Evolutionary conservation across 2,113 vertebrate species (phyloP).

Genomic region (Mesitornis unicolor): DNA sequence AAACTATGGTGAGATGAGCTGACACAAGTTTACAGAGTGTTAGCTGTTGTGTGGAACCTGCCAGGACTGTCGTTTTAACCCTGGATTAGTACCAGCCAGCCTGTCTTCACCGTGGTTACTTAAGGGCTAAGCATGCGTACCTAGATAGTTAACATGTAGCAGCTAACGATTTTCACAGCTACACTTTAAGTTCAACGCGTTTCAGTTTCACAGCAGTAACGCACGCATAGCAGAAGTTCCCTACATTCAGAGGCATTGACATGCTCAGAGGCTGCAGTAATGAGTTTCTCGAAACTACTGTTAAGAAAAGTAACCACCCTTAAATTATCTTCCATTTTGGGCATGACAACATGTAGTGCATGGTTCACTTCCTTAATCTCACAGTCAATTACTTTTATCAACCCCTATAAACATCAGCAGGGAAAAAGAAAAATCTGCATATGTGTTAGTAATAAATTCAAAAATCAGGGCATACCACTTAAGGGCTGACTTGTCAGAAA

Average conservation of each 20-base stretch:
- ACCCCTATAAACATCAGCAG: background rate
- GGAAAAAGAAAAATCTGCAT: background rate
- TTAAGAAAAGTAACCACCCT: background rate
- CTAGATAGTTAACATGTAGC: background rate
- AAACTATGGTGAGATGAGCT: background rate
- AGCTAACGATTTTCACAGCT: background rate
- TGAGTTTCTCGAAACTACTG: background rate
- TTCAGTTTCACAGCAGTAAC: background rate
- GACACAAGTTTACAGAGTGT: background rate
- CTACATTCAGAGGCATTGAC: background rate
- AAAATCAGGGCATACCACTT: conserved; percentile 37
- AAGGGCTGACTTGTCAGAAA: conserved; percentile 48
- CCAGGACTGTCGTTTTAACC: background rate
- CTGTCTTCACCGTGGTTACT: background rate
- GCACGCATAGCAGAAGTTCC: background rate
- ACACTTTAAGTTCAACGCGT: background rate
- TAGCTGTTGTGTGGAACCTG: background rate
- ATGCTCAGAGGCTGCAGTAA: background rate
- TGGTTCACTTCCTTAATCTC: background rate
- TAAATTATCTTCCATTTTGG: background rate
- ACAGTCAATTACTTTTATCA: background rate
- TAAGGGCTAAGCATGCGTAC: background rate
- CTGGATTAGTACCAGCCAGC: background rate
- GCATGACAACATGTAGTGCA: background rate
- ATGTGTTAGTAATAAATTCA: background rate